Percentiles rank a stretch among this genome's conserved stretches.
phyloP scores from a whole-genome alignment of 2,888 invertebrate species.

The Andrena marginata region DNA sequence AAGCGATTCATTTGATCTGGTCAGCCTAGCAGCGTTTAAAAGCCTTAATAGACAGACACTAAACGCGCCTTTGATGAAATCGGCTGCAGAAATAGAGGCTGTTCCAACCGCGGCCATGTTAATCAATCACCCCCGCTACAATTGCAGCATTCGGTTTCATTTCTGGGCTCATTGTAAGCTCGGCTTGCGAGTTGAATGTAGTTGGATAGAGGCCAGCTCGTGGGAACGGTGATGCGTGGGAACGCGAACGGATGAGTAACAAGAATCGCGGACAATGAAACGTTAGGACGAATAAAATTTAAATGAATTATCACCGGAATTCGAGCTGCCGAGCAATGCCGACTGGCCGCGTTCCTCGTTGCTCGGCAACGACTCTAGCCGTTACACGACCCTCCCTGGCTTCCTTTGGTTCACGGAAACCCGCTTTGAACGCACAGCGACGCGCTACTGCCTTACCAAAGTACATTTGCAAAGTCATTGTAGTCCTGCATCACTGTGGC shows the following conservation, averaged over 20 bases:
- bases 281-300: neutral
- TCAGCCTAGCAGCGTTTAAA: neutral
- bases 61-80: neutral
- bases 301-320: neutral
- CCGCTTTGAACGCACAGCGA: conserved; percentile 4
- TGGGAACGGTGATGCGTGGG: neutral
- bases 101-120: neutral
- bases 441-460: neutral
- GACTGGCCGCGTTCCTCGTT: neutral
- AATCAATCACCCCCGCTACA: conserved; percentile 29
- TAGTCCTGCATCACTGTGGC: neutral
- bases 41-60: neutral
- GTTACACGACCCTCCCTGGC: neutral
- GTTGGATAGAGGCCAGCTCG: conserved; percentile 16
- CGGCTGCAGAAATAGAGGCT: neutral
- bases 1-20: neutral
- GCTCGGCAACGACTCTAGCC: conserved; percentile 11
- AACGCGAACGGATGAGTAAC: conserved; percentile 3
- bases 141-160: conserved; percentile 14
- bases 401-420: conserved; percentile 7
- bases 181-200: conserved; percentile 16
- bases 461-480: conserved; percentile 16
- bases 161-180: conserved; percentile 21
- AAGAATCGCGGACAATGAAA: neutral
- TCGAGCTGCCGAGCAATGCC: neutral